A percentile compares a stretch with the other conserved stretches of the same genome.
phyloP scores from a whole-genome alignment of 1,140 invertebrate species.

The Psix sp. region DNA sequence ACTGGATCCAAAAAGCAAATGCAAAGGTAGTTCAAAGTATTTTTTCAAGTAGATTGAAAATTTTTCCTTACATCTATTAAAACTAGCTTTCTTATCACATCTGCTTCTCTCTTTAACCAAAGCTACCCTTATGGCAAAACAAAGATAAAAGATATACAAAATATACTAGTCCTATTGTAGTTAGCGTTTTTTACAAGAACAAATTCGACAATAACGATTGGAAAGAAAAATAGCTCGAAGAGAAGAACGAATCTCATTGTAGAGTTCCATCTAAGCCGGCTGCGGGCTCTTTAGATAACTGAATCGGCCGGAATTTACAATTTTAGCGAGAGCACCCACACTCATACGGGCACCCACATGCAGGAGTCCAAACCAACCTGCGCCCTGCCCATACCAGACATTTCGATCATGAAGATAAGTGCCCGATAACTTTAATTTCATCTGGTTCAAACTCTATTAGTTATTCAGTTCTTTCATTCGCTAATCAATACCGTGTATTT shows the following conservation, averaged over 20 bases:
- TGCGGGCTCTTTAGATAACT: conserved; percentile 73
- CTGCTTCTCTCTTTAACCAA: too few species aligned
- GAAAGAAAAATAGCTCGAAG: conserved; percentile 31
- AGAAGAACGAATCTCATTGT: conserved; percentile 41
- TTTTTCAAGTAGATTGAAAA: too few species aligned
- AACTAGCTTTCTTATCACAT: too few species aligned
- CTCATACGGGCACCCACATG: conserved; percentile 72
- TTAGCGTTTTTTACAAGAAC: too few species aligned
- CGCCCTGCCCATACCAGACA: conserved; percentile 57
- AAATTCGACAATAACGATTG: too few species aligned
- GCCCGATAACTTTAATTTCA: conserved; percentile 8
- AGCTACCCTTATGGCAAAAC: too few species aligned
- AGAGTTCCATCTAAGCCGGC: conserved; percentile 62
- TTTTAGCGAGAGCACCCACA: conserved; percentile 63
- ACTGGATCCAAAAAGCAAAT: conserved; percentile 66
- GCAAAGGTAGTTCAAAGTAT: conserved; percentile 57
- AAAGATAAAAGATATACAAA: too few species aligned
- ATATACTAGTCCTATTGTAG: too few species aligned
- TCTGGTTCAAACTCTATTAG: neutral
- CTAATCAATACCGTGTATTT: too few species aligned
- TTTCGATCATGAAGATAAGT: conserved; percentile 37
- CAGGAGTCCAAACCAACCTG: conserved; percentile 68
- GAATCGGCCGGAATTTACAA: conserved; percentile 67
- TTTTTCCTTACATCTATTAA: too few species aligned
- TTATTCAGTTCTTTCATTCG: too few species aligned